These are phyloP conservation scores for Cephus pulcher DNA, from an alignment of 2,888 invertebrate genomes.

Conservation along the genomic window DNA sequence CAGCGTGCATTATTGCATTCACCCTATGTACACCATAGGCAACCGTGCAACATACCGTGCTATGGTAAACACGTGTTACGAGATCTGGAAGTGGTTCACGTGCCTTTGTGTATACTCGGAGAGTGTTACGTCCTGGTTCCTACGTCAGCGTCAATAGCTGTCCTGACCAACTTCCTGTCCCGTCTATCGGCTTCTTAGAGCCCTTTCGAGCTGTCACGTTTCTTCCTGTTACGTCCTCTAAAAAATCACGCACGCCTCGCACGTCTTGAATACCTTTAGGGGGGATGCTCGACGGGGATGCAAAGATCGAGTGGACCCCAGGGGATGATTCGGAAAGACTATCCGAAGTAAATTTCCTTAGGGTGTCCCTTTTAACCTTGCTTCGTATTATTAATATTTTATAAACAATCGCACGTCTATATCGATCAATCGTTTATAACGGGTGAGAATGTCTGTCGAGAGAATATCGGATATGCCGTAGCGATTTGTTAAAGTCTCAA, in stretches of 20 bases:
- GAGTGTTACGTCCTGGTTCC: background rate
- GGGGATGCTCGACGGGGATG: background rate
- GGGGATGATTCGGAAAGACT: background rate
- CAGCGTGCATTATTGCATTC: background rate
- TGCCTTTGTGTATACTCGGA: background rate
- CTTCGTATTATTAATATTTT: background rate
- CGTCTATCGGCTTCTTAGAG: background rate
- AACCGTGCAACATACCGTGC: background rate
- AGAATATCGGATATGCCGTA: background rate
- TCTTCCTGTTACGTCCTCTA: background rate
- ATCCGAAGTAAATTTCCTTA: background rate
- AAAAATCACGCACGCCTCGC: background rate
- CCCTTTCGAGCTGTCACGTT: background rate
- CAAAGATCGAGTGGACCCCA: background rate
- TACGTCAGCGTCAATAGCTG: background rate
- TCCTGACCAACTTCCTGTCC: background rate
- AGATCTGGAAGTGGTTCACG: background rate
- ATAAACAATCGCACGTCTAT: background rate
- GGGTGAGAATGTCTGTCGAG: background rate
- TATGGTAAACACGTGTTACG: background rate
- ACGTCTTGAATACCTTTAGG: background rate
- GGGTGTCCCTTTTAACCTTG: background rate
- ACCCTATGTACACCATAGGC: background rate
- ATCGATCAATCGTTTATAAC: background rate
- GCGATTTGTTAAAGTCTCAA: background rate